A percentile compares a stretch with the other conserved stretches of the same genome.
Conservation (phyloP, 2,888 invertebrate species). For the Acanthosoma haemorrhoidale region DNA sequence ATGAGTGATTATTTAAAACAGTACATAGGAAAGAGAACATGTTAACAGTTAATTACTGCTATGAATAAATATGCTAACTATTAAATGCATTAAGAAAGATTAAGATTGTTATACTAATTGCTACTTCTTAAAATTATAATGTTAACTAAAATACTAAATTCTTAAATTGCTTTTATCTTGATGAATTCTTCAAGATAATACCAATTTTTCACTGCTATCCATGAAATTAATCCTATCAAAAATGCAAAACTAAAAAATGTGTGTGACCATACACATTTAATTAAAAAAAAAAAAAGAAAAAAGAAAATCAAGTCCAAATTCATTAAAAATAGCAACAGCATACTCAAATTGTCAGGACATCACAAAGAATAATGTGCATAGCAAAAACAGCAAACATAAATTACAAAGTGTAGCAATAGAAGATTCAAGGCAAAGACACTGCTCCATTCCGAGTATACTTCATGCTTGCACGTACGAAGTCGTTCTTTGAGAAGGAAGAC, state of each 20-base stretch:
- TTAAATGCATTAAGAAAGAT: too few relatives aligned
- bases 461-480: not conserved
- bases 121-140: too few relatives aligned
- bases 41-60: too few relatives aligned
- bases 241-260: not conserved
- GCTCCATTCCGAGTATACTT: not conserved
- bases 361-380: not conserved
- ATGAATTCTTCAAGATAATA: too few relatives aligned
- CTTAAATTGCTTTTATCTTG: too few relatives aligned
- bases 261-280: not conserved
- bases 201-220: too few relatives aligned
- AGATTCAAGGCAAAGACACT: conserved; percentile 9
- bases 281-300: not conserved
- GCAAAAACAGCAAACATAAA: not conserved
- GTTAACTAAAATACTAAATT: too few relatives aligned
- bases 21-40: too few relatives aligned
- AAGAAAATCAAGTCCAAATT: not conserved
- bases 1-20: too few relatives aligned
- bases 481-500: conserved; percentile 15
- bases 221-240: too few relatives aligned
- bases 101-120: too few relatives aligned
- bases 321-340: conserved; percentile 3
- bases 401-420: conserved; percentile 11
- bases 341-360: not conserved
- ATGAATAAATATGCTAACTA: too few relatives aligned